Evolutionary conservation across 1,140 invertebrate genomes (phyloP).

Genomic region (Drosophila parvula): DNA sequence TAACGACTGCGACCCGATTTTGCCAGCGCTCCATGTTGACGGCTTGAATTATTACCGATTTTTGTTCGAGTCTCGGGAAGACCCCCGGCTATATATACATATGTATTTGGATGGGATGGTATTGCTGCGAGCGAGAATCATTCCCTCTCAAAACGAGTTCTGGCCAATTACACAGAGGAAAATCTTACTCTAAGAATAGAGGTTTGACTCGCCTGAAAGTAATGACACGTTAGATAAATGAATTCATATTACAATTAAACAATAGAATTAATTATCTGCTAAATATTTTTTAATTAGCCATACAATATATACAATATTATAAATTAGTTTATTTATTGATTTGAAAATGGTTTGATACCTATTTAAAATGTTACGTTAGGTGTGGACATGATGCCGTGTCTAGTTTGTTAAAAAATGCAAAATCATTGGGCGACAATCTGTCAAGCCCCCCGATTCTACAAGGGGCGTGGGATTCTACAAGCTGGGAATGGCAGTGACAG

Average conservation of each 20-base stretch:
- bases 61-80: neutral
- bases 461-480: slow-evolving; percentile 18
- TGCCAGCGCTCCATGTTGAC: slow-evolving; percentile 87
- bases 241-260: neutral
- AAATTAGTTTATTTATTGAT: too few relatives aligned
- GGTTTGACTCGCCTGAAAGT: too few relatives aligned
- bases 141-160: slow-evolving; percentile 18
- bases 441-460: neutral
- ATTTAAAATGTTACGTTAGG: neutral
- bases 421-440: slow-evolving; percentile 14
- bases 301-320: too few relatives aligned
- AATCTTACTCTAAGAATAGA: neutral
- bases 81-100: slow-evolving; percentile 38
- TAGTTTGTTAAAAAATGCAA: slow-evolving; percentile 12
- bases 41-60: neutral
- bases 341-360: neutral
- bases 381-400: slow-evolving; percentile 18
- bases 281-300: neutral
- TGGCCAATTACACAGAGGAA: slow-evolving; percentile 9
- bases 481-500: neutral
- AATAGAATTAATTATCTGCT: neutral
- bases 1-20: slow-evolving; percentile 89
- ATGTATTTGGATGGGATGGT: neutral
- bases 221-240: too few relatives aligned
- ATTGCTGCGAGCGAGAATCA: slow-evolving; percentile 3